Conservation (phyloP, 1,140 invertebrate genomes). For the Drosophila suzukii region DNA sequence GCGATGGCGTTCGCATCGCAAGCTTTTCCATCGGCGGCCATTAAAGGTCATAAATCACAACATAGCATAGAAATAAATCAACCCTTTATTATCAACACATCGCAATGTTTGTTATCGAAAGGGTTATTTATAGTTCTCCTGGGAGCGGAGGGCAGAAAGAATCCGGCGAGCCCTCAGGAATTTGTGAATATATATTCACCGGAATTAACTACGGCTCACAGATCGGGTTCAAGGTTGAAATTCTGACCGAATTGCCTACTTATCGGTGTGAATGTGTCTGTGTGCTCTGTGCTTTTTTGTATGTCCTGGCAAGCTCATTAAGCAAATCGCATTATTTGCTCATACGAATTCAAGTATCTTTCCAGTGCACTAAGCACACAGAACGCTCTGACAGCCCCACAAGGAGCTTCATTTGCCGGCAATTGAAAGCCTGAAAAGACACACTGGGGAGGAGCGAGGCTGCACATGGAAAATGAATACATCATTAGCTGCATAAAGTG, state of each 20-base stretch:
- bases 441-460: constrained; percentile 7
- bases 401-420: constrained; percentile 72
- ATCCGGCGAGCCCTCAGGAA: constrained; percentile 12
- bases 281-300: constrained; percentile 14
- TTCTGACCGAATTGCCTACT: constrained; percentile 61
- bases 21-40: constrained; percentile 55
- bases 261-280: constrained; percentile 6
- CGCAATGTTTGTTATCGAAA: constrained; percentile 83
- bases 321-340: constrained; percentile 75
- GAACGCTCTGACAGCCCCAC: constrained; percentile 53
- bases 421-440: constrained; percentile 64
- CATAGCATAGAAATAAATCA: constrained; percentile 83
- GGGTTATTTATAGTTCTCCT: constrained; percentile 79
- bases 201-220: constrained; percentile 57
- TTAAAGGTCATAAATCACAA: constrained; percentile 82
- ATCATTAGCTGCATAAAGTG: constrained; percentile 79
- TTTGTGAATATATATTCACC: constrained; percentile 65
- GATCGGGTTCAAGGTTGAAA: constrained; percentile 65
- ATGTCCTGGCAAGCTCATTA: constrained; percentile 60
- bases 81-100: constrained; percentile 83
- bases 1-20: constrained; percentile 23
- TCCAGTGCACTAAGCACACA: constrained; percentile 62
- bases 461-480: constrained; percentile 69
- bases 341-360: constrained; percentile 65
- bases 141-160: constrained; percentile 47